Base-by-base conservation (phyloP, 1,140 invertebrate species). In the Physella acuta region DNA sequence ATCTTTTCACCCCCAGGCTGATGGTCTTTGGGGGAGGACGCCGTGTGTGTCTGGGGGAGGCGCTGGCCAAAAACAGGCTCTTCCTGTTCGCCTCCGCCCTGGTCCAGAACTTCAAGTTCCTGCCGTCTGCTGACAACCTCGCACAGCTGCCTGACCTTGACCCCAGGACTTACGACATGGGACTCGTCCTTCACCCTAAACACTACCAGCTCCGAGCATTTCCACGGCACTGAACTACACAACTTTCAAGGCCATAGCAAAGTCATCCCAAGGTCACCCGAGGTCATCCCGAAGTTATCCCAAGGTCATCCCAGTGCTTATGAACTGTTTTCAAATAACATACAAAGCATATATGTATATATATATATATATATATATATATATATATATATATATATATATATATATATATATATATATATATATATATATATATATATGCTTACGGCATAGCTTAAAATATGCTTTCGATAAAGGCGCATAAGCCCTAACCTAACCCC, bases 51-150 rank as follows among this genome's bases (percentile, higher is more conserved):
- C 30, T 84, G 3, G 83, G 82, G 52, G 82, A 84, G 61, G 52
- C 76, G 1, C 58, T 85, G 49, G 84, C 84, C 17, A 80, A 80
- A 58, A 83, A 84, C 67, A 75, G 85, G 58, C 71, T 85, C 24
- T 83, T 78, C 68, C 56, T 85, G 17, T 80, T 84, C 53, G 76
- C 77, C 24, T 66, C 73, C 5, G 59, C 81, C 1, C 52, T 85
- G 30, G 34, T 85, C 16, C 77, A 83, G 65, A 64, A 69, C 14
- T 92, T 91, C 77, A n/a, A 17, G 3, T 77, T 86, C 59, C 31
- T 53, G 30, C 66, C 68, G 8, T 68, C 71, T 20, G 64, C 56
- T 26, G 70, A 71, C 14, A 53, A 60, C 20, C 1, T 2, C 1
- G 37, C 28, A 28, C 1, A 36, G 31, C 68, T 79, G 31, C 77